These are phyloP conservation scores for Anomalospiza imberbis DNA, from an alignment of 2,797 vertebrate genomes.

Conservation along the genomic window DNA sequence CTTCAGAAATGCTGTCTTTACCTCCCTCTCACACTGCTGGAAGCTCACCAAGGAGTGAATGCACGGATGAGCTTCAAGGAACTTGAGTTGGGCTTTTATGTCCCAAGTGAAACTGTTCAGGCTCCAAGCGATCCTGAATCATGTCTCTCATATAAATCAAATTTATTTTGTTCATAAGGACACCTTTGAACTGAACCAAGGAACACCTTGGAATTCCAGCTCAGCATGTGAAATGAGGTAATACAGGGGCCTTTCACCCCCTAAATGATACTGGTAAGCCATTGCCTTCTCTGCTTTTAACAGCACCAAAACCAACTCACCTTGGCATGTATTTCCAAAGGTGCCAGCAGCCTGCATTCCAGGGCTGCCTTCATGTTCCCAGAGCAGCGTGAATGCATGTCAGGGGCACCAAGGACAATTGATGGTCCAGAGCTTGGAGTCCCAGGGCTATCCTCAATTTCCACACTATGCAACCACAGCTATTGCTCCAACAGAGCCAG, in stretches of 20 bases:
- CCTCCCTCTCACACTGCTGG: neutral
- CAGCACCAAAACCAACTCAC: neutral
- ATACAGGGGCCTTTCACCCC: neutral
- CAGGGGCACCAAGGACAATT: neutral
- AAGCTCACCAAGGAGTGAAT: neutral
- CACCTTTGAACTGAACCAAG: neutral
- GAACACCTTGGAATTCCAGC: neutral
- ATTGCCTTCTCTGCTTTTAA: neutral
- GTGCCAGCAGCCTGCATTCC: neutral
- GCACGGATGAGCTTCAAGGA: neutral
- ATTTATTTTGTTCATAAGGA: neutral
- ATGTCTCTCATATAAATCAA: neutral
- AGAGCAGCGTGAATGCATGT: accelerated
- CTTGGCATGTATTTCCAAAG: neutral
- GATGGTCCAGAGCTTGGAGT: accelerated
- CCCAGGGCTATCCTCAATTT: neutral
- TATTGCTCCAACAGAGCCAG: accelerated
- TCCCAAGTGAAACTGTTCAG: neutral
- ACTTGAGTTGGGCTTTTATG: neutral
- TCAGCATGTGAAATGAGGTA: neutral
- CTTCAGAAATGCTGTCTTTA: neutral
- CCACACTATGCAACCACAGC: neutral
- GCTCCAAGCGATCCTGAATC: neutral
- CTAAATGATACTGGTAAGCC: neutral
- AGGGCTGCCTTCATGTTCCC: accelerated